Evolutionary conservation across 2,797 vertebrate species (phyloP), one percentile per base, ranked within the genome.

Genomic region (Denticeps clupeoides): DNA sequence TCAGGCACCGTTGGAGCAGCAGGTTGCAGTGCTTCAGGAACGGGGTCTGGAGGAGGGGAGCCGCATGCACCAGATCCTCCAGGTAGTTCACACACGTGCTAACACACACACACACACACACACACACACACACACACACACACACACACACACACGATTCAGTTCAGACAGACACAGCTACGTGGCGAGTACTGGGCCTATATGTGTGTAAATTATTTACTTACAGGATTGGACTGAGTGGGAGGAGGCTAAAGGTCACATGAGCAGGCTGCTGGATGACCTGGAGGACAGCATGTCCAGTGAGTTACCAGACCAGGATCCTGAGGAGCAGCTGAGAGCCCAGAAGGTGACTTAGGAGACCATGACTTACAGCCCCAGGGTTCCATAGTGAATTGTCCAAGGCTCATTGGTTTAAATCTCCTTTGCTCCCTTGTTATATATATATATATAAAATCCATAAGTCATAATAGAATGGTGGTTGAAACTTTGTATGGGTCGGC

Each of bases 141-240:
- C 2, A 8, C 4, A 12, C n/a, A 31, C n/a, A 31, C n/a, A 31
- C 5, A 11, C 5, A 31, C 7, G 38, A 27, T 3, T 9, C 11
- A 28, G 27, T n/a, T 1, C n/a, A n/a, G n/a, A n/a, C n/a, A n/a
- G n/a, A n/a, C n/a, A n/a, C n/a, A n/a, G n/a, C n/a, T n/a, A n/a
- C n/a, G n/a, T n/a, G n/a, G n/a, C n/a, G n/a, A n/a, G n/a, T n/a
- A n/a, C n/a, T n/a, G n/a, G n/a, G n/a, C n/a, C n/a, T n/a, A n/a
- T n/a, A n/a, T n/a, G n/a, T n/a, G n/a, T n/a, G n/a, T n/a, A n/a
- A n/a, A n/a, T n/a, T n/a, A n/a, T n/a, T n/a, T n/a, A n/a, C 4
- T 33, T 59, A 4, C 41, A 99, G 93, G 82, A 80, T 31, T 89
- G 88, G 89, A 68, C 62, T 52, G 64, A 58, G 13, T 91, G 87